phyloP scores from a whole-genome alignment of 1,140 invertebrate species.

The Reticulitermes speratus region DNA sequence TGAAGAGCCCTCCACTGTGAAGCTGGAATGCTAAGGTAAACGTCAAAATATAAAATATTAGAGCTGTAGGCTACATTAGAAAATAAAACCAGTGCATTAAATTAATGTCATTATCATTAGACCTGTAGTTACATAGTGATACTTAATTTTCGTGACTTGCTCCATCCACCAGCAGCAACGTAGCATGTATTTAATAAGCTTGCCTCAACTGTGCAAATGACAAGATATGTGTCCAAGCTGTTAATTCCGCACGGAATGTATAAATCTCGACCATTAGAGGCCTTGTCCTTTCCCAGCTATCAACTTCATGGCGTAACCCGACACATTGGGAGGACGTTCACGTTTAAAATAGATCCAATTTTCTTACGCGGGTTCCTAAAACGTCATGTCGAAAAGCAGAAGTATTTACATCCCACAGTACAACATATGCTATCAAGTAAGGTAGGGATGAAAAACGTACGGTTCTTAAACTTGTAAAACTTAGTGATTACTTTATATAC shows the following conservation, averaged over 20 bases:
- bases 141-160: not conserved
- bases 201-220: not conserved
- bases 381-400: not conserved
- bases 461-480: too few relatives aligned
- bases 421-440: not conserved
- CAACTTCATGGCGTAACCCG: not conserved
- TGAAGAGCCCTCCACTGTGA: not conserved
- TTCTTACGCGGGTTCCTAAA: not conserved
- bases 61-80: not conserved
- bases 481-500: too few relatives aligned
- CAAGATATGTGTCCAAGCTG: not conserved
- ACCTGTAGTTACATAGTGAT: not conserved
- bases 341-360: not conserved
- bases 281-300: not conserved
- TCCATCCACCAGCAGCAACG: not conserved
- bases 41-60: slow-evolving; percentile 4
- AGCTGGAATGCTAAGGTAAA: not conserved
- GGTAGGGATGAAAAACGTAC: too few relatives aligned
- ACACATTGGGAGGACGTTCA: not conserved
- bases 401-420: not conserved
- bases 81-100: not conserved
- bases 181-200: not conserved
- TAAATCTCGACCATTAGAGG: not conserved
- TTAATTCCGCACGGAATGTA: not conserved
- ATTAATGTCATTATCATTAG: not conserved